phyloP scores from a whole-genome alignment of 2,113 vertebrate genomes.

The Bos indicus region DNA sequence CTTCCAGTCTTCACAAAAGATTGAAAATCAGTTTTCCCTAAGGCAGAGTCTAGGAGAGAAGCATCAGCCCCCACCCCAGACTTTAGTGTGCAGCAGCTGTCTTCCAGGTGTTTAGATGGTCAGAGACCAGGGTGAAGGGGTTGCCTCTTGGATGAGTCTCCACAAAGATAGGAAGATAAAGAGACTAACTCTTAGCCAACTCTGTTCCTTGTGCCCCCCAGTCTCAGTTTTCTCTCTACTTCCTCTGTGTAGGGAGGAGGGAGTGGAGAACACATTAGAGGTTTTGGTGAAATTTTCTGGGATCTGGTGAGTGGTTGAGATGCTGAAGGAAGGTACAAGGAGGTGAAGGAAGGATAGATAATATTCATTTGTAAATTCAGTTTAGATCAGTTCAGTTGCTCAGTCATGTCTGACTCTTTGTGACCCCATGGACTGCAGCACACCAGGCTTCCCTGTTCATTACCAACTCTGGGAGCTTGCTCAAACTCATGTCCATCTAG shows the following conservation, averaged over 20 bases:
- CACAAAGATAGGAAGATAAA: neutral
- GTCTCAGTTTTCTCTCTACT: neutral
- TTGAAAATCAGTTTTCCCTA: neutral
- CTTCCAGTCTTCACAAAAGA: neutral
- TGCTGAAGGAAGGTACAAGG: neutral
- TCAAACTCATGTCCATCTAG: neutral
- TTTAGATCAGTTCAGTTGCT: neutral
- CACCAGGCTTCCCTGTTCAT: neutral
- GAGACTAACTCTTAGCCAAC: neutral
- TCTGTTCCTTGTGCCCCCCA: neutral
- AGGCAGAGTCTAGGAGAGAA: neutral
- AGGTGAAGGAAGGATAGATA: neutral
- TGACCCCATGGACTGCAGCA: neutral
- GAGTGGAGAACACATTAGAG: neutral
- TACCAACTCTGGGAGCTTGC: neutral
- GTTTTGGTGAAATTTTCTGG: neutral
- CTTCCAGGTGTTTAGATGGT: neutral
- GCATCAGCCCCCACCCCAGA: rapidly evolving
- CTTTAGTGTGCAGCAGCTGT: neutral
- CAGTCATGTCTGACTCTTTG: neutral
- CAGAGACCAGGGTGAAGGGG: neutral
- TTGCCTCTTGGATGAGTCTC: neutral
- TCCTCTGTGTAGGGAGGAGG: neutral
- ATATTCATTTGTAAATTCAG: neutral
- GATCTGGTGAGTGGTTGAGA: neutral